These are phyloP conservation scores for Caenorhabditis parvicauda DNA, from an alignment of 2,888 invertebrate genomes.

Conservation along the genomic window DNA sequence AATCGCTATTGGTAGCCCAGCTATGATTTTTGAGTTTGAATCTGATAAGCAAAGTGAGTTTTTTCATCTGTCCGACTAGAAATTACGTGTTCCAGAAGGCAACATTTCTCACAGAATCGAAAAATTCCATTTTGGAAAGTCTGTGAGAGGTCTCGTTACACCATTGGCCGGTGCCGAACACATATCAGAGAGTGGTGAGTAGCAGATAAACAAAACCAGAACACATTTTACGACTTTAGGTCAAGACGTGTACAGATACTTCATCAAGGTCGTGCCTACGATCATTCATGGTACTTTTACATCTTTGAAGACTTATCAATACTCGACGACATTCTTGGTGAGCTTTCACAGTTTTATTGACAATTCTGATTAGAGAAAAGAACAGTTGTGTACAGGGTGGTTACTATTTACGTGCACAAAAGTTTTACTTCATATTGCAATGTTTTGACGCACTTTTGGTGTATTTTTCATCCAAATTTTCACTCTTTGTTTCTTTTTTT, in stretches of 20 bases:
- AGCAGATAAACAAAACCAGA: not conserved
- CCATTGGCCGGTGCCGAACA: constrained; percentile 93
- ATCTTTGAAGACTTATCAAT: constrained; percentile 75
- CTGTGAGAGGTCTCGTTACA: constrained; percentile 77
- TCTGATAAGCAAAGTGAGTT: constrained; percentile 16
- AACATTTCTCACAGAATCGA: constrained; percentile 96
- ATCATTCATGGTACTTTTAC: constrained; percentile 70
- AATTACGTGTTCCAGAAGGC: constrained; percentile 69
- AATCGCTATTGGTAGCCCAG: constrained; percentile 27
- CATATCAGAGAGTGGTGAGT: constrained; percentile 72
- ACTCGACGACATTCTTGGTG: constrained; percentile 81
- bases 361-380: not conserved
- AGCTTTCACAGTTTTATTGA: constrained; percentile 21
- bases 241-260: constrained; percentile 84
- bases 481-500: too few species aligned
- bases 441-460: too few species aligned
- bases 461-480: too few species aligned
- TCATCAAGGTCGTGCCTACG: constrained; percentile 91
- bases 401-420: too few species aligned
- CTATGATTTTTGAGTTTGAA: constrained; percentile 33
- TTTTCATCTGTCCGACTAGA: not conserved
- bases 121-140: constrained; percentile 87
- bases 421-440: too few species aligned
- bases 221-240: constrained; percentile 67
- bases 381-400: too few species aligned